Evolutionary conservation across 2,797 vertebrate genomes (phyloP), one percentile per base, ranked within the genome.

Genomic region (Gadopsis bispinosus): DNA sequence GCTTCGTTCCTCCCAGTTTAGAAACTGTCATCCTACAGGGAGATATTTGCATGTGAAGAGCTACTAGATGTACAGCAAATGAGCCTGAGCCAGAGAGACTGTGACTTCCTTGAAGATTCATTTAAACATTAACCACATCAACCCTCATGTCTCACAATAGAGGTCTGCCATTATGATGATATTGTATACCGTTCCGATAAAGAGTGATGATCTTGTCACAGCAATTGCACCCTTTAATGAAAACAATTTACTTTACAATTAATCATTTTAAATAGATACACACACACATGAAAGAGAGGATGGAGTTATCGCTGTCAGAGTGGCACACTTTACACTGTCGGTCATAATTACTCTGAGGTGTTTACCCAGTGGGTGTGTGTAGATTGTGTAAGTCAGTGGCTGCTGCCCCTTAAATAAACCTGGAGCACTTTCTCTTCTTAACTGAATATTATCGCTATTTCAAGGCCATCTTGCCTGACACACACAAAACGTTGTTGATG

Each of bases 301-400:
- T 7, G 4, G 51, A 5, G 43, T 74, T 48, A 43, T 50, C 35
- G 20, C 11, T 59, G 4, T 43, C 4, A 26, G n/a, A 59, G 33
- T 66, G 67, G 67, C 66, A 73, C 73, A 75, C 75, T 75, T 91
- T 80, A 81, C 72, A 79, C 69, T 72, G 83, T 85, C 79, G 70
- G 54, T 85, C 79, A 83, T 83, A 86, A 73, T 88, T 77, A 68
- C 70, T 74, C 47, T 41, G 50, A 83, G 26, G 64, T 89, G 84
- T 92, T 91, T 92, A 80, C 80, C 79, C 55, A 69, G 48, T 77
- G 62, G 59, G 66, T 78, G 83, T 73, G 77, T 75, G 50, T 43
- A 7, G 35, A 43, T 61, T 56, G 48, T 43, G 45, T 20, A 17
- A 20, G 16, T 69, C 20, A 26, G 37, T 55, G n/a, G 31, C 73